Evolutionary conservation across 92 coral and sea anemone species (phyloP).

Genomic region (Porites rus): DNA sequence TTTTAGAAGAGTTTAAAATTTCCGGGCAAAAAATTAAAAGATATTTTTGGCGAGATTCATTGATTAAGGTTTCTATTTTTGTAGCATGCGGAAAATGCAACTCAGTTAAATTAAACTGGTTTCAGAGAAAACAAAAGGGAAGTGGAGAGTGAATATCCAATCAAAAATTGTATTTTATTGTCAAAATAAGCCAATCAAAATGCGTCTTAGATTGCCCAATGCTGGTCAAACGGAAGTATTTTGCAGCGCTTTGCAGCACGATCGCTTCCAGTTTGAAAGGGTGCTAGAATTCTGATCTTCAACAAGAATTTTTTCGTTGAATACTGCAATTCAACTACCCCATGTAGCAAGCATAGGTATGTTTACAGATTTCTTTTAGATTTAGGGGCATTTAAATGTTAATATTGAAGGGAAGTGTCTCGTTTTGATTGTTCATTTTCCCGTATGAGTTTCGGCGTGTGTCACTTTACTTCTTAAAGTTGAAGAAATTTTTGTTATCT

Average conservation of each 20-base stretch:
- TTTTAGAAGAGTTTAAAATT: no score
- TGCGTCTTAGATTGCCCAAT: not conserved
- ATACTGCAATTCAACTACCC: not conserved
- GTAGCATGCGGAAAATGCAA: not conserved
- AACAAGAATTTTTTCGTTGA: not conserved
- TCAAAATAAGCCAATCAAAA: constrained; percentile 19
- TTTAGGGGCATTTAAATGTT: not conserved
- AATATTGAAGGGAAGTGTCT: not conserved
- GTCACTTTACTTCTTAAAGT: not conserved
- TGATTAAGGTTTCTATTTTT: no score
- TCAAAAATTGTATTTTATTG: not conserved
- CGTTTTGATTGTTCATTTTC: not conserved
- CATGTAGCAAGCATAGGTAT: constrained; percentile 11
- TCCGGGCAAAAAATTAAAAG: no score
- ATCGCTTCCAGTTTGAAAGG: not conserved
- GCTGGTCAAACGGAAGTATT: constrained; percentile 36
- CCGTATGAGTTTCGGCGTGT: not conserved
- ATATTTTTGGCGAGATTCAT: no score
- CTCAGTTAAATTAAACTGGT: not conserved
- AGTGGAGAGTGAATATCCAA: constrained; percentile 19
- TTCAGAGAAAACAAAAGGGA: not conserved
- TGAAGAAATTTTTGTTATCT: not conserved
- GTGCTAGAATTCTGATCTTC: not conserved
- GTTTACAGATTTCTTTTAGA: not conserved
- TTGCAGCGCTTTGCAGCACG: not conserved